Evolutionary conservation across 2,888 invertebrate genomes (phyloP).

Genomic region (Cryptocephalus primarius): DNA sequence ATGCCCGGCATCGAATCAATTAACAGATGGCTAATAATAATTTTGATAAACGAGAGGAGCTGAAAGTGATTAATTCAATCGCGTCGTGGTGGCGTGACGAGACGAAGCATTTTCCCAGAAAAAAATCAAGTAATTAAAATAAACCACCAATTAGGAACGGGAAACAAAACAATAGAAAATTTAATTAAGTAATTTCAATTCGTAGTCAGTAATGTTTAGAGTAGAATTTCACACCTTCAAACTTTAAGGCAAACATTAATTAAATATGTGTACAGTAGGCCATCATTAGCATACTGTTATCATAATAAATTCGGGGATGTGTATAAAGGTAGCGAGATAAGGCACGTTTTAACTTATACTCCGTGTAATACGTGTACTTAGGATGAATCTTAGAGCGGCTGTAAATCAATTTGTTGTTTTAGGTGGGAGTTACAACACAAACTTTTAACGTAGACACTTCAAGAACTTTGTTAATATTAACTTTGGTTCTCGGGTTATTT

Average conservation of each 20-base stretch:
- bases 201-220: slow-evolving; percentile 17
- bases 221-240: slow-evolving; percentile 18
- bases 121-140: slow-evolving; percentile 7
- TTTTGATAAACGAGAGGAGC: too few species aligned
- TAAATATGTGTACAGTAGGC: slow-evolving; percentile 17
- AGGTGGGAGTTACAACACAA: neutral
- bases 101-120: neutral
- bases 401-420: neutral
- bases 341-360: slow-evolving; percentile 17
- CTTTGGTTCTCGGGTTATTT: too few species aligned
- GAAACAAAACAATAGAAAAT: slow-evolving; percentile 13
- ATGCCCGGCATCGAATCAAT: too few species aligned
- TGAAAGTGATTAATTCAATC: too few species aligned
- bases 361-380: slow-evolving; percentile 5
- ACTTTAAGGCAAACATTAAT: slow-evolving; percentile 17
- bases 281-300: slow-evolving; percentile 17
- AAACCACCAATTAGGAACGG: slow-evolving; percentile 10
- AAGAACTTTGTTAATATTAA: too few species aligned
- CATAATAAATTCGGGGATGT: slow-evolving; percentile 15
- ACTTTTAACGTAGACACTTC: too few species aligned
- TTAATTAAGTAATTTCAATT: slow-evolving; percentile 22
- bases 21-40: too few species aligned
- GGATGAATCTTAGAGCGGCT: neutral
- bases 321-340: slow-evolving; percentile 14
- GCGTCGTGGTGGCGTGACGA: too few species aligned